Evolutionary conservation across 1,140 invertebrate genomes (phyloP), one percentile per base, ranked within the genome.

Genomic region (Coelopa frigida): DNA sequence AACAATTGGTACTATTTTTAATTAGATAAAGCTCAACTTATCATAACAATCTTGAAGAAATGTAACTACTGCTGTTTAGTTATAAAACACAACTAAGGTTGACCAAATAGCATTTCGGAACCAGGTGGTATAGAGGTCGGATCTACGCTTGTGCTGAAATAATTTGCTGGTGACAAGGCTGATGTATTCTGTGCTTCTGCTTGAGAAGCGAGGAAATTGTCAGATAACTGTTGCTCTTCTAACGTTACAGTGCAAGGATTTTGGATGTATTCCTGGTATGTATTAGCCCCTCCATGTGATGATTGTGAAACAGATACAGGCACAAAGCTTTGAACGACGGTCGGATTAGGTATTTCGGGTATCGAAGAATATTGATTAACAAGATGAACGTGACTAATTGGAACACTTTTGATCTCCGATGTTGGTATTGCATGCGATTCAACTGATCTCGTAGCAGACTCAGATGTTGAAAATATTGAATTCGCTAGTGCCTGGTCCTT

Each of bases 21-120:
- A n/a, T n/a, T n/a, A n/a, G n/a, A n/a, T n/a, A n/a, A n/a, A n/a
- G n/a, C n/a, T n/a, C n/a, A n/a, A n/a, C n/a, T n/a, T n/a, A n/a
- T n/a, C n/a, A n/a, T n/a, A n/a, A n/a, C n/a, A n/a, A n/a, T n/a
- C n/a, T n/a, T n/a, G n/a, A n/a, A n/a, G n/a, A n/a, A n/a, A n/a
- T n/a, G n/a, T n/a, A n/a, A n/a, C n/a, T n/a, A n/a, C n/a, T n/a
- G n/a, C n/a, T n/a, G 15, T 35, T 35, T 2, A 35, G n/a, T 35
- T 35, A n/a, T 18, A 39, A 20, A 39, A 17, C 6, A 39, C n/a
- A 39, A 20, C 41, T 52, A 66, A 35, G 68, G 66, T 44, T 61
- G 56, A 15, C 71, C 76, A 51, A 76, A 81, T 5, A 79, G 59
- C 42, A 76, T 73, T 46, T 81, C 79, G 0, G 78, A 78, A 10